Evolutionary conservation across 2,113 vertebrate genomes (phyloP).

Genomic region (Muscicapa adusta): DNA sequence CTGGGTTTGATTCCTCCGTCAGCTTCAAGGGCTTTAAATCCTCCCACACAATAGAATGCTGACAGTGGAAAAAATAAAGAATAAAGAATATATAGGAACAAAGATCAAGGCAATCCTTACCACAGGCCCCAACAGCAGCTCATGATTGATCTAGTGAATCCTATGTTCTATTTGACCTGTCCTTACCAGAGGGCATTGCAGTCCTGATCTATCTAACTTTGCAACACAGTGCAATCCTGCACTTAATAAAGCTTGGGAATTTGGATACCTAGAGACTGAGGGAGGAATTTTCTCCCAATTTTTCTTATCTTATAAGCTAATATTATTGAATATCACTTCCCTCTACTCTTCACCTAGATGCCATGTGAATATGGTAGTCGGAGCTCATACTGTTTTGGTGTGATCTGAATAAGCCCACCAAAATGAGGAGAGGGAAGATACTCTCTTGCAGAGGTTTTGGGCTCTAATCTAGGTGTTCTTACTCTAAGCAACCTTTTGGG

Average conservation of each 20-base stretch:
- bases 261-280: neutral
- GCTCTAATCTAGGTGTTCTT: neutral
- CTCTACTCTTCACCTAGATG: neutral
- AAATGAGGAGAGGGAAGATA: neutral
- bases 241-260: neutral
- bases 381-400: rapidly evolving
- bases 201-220: neutral
- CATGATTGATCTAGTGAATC: neutral
- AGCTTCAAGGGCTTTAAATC: neutral
- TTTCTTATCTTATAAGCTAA: neutral
- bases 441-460: neutral
- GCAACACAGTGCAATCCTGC: neutral
- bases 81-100: neutral
- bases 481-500: neutral
- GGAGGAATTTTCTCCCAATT: neutral
- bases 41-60: neutral
- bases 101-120: neutral
- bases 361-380: neutral
- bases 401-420: neutral
- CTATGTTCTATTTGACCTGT: neutral
- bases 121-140: neutral
- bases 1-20: neutral
- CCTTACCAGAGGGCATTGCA: neutral
- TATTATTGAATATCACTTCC: neutral
- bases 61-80: neutral